These are phyloP conservation scores for Haliaeetus leucogaster DNA, from an alignment of 2,113 vertebrate genomes.

Conservation along the genomic window DNA sequence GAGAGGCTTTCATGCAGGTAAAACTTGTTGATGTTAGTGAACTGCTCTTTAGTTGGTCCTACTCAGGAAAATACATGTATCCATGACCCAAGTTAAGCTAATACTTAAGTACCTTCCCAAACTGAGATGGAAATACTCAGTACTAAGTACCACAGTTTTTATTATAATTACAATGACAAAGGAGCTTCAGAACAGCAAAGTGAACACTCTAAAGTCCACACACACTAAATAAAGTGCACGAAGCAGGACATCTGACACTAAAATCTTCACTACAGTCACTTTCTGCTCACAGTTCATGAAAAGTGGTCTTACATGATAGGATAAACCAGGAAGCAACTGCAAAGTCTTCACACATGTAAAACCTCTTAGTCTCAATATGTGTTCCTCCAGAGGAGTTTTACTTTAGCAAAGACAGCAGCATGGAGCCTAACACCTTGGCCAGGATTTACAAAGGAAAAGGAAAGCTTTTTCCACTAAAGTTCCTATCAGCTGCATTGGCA, in stretches of 20 bases:
- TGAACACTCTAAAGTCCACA: neutral
- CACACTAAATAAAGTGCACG: neutral
- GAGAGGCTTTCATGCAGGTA: neutral
- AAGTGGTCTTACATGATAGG: neutral
- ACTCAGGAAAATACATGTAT: neutral
- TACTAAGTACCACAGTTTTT: neutral
- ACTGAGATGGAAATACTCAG: neutral
- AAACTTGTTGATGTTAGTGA: neutral
- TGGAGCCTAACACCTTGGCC: neutral
- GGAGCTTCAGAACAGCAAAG: neutral
- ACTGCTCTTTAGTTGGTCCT: neutral
- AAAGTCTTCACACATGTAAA: neutral
- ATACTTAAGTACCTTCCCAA: neutral
- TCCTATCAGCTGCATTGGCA: neutral
- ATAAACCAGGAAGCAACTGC: neutral
- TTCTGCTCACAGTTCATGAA: neutral
- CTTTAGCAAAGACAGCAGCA: neutral
- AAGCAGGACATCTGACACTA: neutral
- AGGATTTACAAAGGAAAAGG: neutral
- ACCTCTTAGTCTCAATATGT: neutral
- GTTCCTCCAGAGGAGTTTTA: neutral
- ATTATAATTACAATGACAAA: neutral
- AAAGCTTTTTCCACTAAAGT: neutral
- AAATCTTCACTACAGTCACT: neutral
- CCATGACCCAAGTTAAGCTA: neutral